Evolutionary conservation across 2,888 invertebrate genomes (phyloP), one percentile per base, ranked within the genome.

Genomic region (Pandemis heparana): DNA sequence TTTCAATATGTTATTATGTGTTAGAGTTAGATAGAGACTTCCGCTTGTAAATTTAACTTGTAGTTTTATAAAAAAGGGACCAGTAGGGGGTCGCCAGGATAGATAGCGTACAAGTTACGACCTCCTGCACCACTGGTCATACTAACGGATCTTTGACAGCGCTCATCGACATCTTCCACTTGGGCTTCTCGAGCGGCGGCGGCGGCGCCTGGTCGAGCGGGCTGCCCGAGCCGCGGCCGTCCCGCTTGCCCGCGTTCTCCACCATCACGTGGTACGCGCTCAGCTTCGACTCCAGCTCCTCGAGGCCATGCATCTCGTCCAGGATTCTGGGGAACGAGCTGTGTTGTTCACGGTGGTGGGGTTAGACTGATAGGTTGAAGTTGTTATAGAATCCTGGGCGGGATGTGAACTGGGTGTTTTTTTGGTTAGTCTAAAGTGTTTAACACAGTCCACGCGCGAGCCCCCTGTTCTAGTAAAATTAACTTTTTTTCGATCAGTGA

Each of bases 201-300:
- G 94, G 88, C 83, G 95, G 89, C 86, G 91, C 90, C 85, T 94
- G 90, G 85, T 94, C 88, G 75, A 89, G 78, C 84, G 95, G 85
- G 83, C 95, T 84, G 87, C 92, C 75, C 79, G 92, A 84, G 85
- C 92, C 86, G 87, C 95, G 79, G 79, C 87, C 86, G 77, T 93
- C 94, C 81, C 86, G 94, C 89, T 91, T 95, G 88, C 82, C 95
- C 87, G 93, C 94, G 89, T 97, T 97, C 84, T 97, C 97, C 75
- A 97, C 95, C 90, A 96, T 96, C 78, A 96, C 96, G 89, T 97
- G 97, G 92, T 97, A 97, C 62, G 97, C 97, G 89, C 95, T 96
- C 81, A 97, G 92, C 85, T 97, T 97, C 0, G 96, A 96, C 89
- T 97, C 96, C 83, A 97, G 89, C 85, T 97, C 97, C 82, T 97